Base-by-base conservation (phyloP, 2,797 vertebrate species). In the Peromyscus attwateri region DNA sequence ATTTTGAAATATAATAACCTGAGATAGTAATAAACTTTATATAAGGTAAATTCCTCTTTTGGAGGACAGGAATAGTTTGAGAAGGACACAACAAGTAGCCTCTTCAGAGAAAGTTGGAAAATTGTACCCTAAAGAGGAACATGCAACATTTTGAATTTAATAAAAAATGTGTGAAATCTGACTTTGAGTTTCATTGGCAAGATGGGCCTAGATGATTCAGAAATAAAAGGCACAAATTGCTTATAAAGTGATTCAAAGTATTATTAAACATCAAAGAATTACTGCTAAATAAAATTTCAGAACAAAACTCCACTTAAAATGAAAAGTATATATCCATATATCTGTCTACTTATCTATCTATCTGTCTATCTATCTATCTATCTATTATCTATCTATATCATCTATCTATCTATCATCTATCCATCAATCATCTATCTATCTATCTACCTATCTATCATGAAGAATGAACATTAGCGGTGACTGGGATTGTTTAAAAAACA, bases 221-320 rank as follows among this genome's bases (percentile, higher is more conserved):
- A 97, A 88, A 94, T 92, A 97, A 97, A 97, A 97, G 96, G 95
- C 94, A 57, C 23, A 96, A 68, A 87, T 95, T 76, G 88, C 92
- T 91, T 97, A 95, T 91, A 95, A 97, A 97, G 96, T 94, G 27
- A 57, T 87, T 96, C 88, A 97, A 97, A 92, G 81, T 34, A 89
- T 94, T 92, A 80, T 3, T 88, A 31, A 81, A 94, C 81, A 94
- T 96, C 85, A 96, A 97, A 97, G 79, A 94, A 57, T 92, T 77
- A 68, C 92, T 96, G 68, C n/a, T 89, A 92, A 97, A 94, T 95
- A 97, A 95, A 97, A 93, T 85, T 88, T 95, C 73, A 95, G 87
- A 97, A 76, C 70, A 68, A 92, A 85, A 85, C 57, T 92, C 89
- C 79, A 75, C 57, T 93, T 90, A 79, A 95, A 94, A 87, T 87